Evolutionary conservation across 1,140 invertebrate species (phyloP).

Genomic region (Monochamus saltuarius): DNA sequence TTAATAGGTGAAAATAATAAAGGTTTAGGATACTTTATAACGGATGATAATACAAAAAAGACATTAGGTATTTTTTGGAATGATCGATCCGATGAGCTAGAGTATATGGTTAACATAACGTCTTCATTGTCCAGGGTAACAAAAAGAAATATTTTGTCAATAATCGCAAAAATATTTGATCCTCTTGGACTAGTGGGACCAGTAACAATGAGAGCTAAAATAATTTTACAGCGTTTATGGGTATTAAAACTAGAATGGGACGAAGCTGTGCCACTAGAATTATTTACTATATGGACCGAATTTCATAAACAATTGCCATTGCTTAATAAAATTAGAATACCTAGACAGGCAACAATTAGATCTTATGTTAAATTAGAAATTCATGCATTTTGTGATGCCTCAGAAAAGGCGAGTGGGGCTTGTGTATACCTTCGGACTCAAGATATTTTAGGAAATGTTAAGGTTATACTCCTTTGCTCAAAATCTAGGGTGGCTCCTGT

Average conservation of each 20-base stretch:
- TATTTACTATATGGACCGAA: too few relatives aligned
- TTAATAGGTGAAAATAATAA: neutral
- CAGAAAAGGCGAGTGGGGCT: slow-evolving; percentile 38
- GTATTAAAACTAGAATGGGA: slow-evolving; percentile 1
- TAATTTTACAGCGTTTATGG: slow-evolving; percentile 19
- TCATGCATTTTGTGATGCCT: slow-evolving; percentile 48
- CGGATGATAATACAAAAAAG: neutral
- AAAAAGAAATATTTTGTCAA: slow-evolving; percentile 7
- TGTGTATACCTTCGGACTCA: slow-evolving; percentile 36
- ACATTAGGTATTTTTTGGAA: slow-evolving; percentile 10
- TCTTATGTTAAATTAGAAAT: slow-evolving; percentile 29
- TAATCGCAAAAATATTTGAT: slow-evolving; percentile 4
- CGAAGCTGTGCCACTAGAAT: neutral
- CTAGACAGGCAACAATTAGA: slow-evolving; percentile 24
- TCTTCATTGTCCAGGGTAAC: too few relatives aligned
- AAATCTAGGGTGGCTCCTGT: slow-evolving; percentile 48
- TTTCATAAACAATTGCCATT: too few relatives aligned
- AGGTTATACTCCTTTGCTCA: slow-evolving; percentile 24
- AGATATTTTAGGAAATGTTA: neutral
- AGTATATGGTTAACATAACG: too few relatives aligned
- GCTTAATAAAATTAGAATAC: slow-evolving; percentile 20
- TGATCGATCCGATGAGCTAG: neutral
- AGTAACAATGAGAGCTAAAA: slow-evolving; percentile 1
- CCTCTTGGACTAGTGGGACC: slow-evolving; percentile 5
- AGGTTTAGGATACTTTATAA: neutral